phyloP scores from a whole-genome alignment of 2,888 invertebrate species.

The Schizaphis graminum region DNA sequence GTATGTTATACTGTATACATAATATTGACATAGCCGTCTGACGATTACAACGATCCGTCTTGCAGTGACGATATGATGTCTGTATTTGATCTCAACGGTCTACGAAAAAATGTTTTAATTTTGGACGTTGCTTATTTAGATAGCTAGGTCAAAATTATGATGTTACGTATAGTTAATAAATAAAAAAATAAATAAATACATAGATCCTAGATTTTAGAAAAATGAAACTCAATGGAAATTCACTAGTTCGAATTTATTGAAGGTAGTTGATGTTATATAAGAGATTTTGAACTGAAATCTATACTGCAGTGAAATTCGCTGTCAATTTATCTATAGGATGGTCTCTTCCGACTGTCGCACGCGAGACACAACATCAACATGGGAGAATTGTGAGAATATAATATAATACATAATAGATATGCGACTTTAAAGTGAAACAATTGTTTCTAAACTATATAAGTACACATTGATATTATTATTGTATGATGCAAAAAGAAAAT shows the following conservation, averaged over 20 bases:
- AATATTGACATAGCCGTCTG: not conserved
- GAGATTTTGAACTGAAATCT: too few species aligned
- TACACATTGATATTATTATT: not conserved
- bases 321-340: too few species aligned
- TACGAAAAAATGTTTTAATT: not conserved
- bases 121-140: not conserved
- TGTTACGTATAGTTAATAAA: not conserved
- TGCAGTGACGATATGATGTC: not conserved
- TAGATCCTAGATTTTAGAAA: not conserved
- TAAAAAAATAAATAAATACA: not conserved
- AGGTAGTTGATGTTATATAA: not conserved
- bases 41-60: not conserved
- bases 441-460: not conserved
- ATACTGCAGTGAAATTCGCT: too few species aligned
- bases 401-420: not conserved
- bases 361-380: too few species aligned
- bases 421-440: not conserved
- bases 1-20: not conserved
- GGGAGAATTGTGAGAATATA: too few species aligned
- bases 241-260: not conserved
- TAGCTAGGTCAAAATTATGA: not conserved
- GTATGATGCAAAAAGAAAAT: not conserved
- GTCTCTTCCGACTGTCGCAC: too few species aligned
- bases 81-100: not conserved
- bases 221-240: not conserved